Evolutionary conservation across 2,888 invertebrate genomes (phyloP).

Genomic region (Apodemia arnacis): DNA sequence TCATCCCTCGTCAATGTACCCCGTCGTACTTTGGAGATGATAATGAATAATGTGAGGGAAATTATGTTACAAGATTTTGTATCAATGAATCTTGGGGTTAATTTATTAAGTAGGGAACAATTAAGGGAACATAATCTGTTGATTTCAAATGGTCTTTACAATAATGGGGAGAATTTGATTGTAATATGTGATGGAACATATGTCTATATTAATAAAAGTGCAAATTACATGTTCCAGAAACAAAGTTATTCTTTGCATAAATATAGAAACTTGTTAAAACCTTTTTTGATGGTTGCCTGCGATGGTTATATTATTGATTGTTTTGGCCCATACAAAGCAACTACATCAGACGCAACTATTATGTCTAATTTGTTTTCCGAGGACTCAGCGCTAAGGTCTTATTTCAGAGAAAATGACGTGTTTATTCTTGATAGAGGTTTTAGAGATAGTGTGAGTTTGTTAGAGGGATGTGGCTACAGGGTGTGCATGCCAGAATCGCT

Average conservation of each 20-base stretch:
- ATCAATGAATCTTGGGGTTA: neutral
- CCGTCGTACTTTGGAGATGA: neutral
- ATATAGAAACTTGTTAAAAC: no score
- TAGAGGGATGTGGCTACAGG: constrained; percentile 46
- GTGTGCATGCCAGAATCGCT: constrained; percentile 61
- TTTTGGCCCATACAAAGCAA: no score
- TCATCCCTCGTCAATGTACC: neutral
- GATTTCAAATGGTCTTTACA: constrained; percentile 12
- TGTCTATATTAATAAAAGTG: no score
- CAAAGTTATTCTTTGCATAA: no score
- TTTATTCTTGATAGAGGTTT: constrained; percentile 64
- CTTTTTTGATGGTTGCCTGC: no score
- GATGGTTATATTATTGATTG: no score
- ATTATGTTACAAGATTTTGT: neutral
- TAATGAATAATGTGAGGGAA: constrained; percentile 13
- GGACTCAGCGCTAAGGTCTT: constrained; percentile 20
- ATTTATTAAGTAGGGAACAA: neutral
- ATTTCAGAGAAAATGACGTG: constrained; percentile 55
- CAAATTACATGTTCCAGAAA: no score
- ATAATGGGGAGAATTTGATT: constrained; percentile 29
- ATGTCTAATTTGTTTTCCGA: no score
- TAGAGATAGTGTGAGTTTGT: constrained; percentile 44
- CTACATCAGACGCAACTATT: no score
- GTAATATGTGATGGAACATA: no score
- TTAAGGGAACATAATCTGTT: neutral